Conservation (phyloP, 2,113 vertebrate genomes). For the Euleptes europaea region DNA sequence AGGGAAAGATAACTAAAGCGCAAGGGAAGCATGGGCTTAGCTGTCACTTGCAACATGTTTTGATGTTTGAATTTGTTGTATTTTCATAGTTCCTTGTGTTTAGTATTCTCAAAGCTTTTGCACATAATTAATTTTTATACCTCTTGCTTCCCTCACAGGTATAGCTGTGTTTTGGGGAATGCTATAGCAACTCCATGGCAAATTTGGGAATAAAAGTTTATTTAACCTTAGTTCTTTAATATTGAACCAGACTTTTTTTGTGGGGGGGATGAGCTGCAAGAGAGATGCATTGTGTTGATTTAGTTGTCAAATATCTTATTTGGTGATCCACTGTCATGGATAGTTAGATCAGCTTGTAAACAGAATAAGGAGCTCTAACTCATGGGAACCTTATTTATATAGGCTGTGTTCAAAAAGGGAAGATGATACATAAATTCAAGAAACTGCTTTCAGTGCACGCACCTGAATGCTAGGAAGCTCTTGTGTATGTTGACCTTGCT, state of each 20-base stretch:
- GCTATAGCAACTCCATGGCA: neutral
- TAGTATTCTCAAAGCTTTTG: neutral
- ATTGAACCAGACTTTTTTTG: neutral
- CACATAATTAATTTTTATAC: neutral
- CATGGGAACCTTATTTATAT: constrained; percentile 28
- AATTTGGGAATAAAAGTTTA: neutral
- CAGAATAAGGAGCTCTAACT: constrained; percentile 14
- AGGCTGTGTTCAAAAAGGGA: neutral
- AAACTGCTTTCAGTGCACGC: constrained; percentile 7
- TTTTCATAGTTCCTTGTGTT: neutral
- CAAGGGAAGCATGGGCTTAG: constrained; percentile 20
- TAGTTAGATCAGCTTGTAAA: neutral
- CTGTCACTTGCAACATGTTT: constrained; percentile 20
- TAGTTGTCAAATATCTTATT: neutral
- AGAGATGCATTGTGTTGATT: neutral
- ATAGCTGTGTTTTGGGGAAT: neutral
- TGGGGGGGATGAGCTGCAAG: neutral
- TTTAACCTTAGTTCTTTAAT: neutral
- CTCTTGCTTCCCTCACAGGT: neutral
- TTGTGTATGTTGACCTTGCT: neutral
- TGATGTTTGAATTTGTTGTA: constrained; percentile 34
- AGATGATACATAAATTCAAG: neutral
- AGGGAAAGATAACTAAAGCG: constrained; percentile 22
- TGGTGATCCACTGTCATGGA: neutral
- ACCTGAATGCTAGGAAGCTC: constrained; percentile 18